Conservation (phyloP, 2,113 vertebrate genomes). For the Sprattus sprattus region DNA sequence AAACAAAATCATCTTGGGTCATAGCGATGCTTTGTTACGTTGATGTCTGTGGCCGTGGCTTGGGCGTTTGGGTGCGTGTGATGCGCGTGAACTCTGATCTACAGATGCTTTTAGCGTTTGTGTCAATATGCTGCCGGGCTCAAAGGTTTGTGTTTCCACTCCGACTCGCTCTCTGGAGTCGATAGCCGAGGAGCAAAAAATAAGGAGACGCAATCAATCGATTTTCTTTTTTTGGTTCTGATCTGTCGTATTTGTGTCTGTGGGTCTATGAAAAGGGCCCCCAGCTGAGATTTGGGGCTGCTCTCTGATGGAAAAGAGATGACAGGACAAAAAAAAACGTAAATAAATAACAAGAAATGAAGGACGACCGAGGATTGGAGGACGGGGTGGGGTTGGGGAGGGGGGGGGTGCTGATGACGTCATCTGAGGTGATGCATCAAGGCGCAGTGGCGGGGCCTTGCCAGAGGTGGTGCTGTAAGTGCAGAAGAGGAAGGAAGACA, state of each 20-base stretch:
- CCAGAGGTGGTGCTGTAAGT: constrained; percentile 42
- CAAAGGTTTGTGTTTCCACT: neutral
- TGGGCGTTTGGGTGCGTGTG: neutral
- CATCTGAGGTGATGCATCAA: constrained; percentile 39
- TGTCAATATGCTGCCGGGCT: neutral
- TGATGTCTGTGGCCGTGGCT: neutral
- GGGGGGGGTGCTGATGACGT: constrained; percentile 27
- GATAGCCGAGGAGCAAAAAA: neutral
- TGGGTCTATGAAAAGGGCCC: neutral
- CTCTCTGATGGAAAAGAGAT: constrained; percentile 8
- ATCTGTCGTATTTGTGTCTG: neutral
- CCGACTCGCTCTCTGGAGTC: neutral
- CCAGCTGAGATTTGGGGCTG: neutral
- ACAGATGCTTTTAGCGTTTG: neutral
- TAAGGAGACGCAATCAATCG: neutral
- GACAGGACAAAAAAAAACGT: constrained; percentile 22
- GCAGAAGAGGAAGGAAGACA: neutral
- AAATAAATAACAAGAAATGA: constrained; percentile 31
- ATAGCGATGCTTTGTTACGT: neutral
- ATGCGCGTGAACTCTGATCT: neutral
- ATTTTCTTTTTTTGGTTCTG: neutral
- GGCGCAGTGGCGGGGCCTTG: constrained; percentile 12
- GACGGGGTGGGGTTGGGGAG: neutral
- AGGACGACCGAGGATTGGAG: neutral
- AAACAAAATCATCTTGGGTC: no score